Base-by-base conservation (phyloP, 2,797 vertebrate species). In the Alauda arvensis region DNA sequence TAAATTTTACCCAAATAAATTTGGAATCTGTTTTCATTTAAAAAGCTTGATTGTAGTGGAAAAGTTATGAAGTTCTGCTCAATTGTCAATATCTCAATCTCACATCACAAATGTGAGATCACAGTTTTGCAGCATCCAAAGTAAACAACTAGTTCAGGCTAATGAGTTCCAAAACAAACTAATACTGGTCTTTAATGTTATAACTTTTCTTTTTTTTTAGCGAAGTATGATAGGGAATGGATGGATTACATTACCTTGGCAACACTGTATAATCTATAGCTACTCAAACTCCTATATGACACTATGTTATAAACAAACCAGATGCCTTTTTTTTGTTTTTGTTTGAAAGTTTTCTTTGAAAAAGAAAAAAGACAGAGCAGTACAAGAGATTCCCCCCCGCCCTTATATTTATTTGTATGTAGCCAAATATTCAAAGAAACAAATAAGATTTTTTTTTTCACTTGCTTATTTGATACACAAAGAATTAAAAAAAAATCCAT, bases 41-140 rank as follows among this genome's bases (percentile, higher is more conserved):
- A 87, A 76, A 83, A 69, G 9, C 12, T 21, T 28, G 48, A 5
- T 87, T 91, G 68, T 83, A n/a, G n/a, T 78, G 39, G 67, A 85
- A 90, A 83, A 63, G 33, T 81, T 78, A 75, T 29, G 51, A 83
- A 91, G 53, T 65, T 68, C 74, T 88, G 17, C n/a, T 87, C 26
- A 52, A 39, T 63, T 93, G 46, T 94, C 70, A 91, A 78, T 26
- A 72, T 78, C 57, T 90, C 67, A 81, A 78, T 83, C 46, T 78
- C 86, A 90, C 82, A 70, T 91, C 86, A 94, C 69, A 90, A 76
- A 93, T 31, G 42, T 92, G 82, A 89, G 79, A 87, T 93, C 86
- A 90, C 69, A 76, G 67, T 67, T 85, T 90, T 76, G 37, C 33
- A 57, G 29, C 40, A 77, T 83, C 94, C 90, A 90, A 89, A 88